Base-by-base conservation (phyloP, 2,888 invertebrate species). In the Drosophila suboccidentalis region DNA sequence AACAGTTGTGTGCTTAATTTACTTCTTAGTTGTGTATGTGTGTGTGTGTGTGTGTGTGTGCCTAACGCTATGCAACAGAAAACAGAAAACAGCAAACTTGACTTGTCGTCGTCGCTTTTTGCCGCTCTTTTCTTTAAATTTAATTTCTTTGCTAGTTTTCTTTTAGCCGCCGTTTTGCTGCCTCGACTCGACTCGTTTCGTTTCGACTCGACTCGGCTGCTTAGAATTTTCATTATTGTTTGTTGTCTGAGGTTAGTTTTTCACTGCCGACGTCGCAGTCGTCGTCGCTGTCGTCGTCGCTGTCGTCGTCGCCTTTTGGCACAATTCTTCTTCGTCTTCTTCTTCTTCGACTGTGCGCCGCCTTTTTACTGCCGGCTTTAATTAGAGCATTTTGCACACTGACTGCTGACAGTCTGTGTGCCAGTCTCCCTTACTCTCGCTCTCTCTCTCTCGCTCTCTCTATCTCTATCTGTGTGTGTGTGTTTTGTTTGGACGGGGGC, bases 241-340 rank as follows among this genome's bases (percentile, higher is more conserved):
- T 86, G 87, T 88, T 89, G 89, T 86, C 87, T 87, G 82, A 88
- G 86, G 89, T 88, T 87, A 87, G 89, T 87, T 86, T 76, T 86
- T 86, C 86, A 85, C 80, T 83, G 85, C 78, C 86, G 88, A 70
- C 80, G 46, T 13, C 66, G 43, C 11, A n/a, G n/a, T n/a, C n/a
- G n/a, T n/a, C n/a, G n/a, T n/a, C n/a, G n/a, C n/a, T 32, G 39
- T 29, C 66, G 44, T 4, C 49, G 47, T 32, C 69, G 53, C 2
- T 60, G 58, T 36, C 71, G 36, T 3, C 69, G 59, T 62, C 57
- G 74, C 78, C 71, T 74, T 85, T 85, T 87, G 87, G 84, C 84
- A 87, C 84, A 84, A 82, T 85, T 84, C 75, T 29, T 87, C 75
- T 22, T 22, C 22, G 22, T 22, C 22, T 3, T 3, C 22, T 22